Conservation (phyloP, 2,888 invertebrate genomes). For the Andrena flavipes region DNA sequence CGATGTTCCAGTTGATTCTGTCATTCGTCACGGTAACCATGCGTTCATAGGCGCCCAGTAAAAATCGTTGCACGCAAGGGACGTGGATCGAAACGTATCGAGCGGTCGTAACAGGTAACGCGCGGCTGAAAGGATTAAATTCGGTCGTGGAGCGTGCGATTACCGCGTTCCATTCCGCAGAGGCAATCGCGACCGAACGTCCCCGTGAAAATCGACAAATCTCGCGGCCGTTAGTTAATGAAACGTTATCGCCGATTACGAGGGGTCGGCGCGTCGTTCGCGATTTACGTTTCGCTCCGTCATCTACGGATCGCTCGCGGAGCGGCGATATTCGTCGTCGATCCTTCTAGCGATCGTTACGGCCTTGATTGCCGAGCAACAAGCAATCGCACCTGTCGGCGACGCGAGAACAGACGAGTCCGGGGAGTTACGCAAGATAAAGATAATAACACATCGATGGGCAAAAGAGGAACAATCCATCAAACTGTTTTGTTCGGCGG, state of each 20-base stretch:
- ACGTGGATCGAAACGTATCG: background rate
- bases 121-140: conserved; percentile 23
- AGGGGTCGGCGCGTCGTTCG: no score
- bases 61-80: background rate
- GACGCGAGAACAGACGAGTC: conserved; percentile 30
- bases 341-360: background rate
- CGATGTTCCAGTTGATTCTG: background rate
- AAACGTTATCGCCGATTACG: conserved; percentile 25
- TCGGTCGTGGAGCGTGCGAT: conserved; percentile 2
- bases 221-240: conserved; percentile 19
- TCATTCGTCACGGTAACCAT: background rate
- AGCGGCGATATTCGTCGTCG: background rate
- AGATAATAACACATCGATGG: background rate
- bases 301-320: background rate
- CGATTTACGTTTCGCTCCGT: background rate
- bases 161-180: conserved; percentile 36
- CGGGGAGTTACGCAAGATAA: conserved; percentile 36
- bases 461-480: background rate
- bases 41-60: background rate
- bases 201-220: conserved; percentile 19
- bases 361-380: conserved; percentile 41
- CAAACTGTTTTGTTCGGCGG: conserved; percentile 1
- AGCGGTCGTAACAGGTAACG: conserved; percentile 12
- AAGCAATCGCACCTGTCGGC: conserved; percentile 37
- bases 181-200: background rate